A percentile compares a stretch with the other conserved stretches of the same genome.
These are phyloP conservation scores for Marcusenius ussheri DNA, from an alignment of 2,113 vertebrate genomes.

Conservation along the genomic window DNA sequence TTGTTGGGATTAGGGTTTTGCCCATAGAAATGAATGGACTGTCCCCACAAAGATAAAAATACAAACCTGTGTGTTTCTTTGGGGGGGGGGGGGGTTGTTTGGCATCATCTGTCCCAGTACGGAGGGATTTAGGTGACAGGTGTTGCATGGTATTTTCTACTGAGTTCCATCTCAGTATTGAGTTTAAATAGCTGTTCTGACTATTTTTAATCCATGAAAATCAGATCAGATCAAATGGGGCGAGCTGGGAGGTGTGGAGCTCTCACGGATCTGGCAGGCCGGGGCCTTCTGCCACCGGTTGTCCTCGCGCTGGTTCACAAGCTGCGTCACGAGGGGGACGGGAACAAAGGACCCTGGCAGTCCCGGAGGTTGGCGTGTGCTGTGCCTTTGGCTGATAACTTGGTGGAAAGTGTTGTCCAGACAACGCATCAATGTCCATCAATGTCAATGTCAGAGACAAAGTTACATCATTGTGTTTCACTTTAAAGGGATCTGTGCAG, in stretches of 20 bases:
- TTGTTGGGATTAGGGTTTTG: neutral
- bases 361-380: neutral
- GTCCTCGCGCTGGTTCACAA: neutral
- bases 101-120: neutral
- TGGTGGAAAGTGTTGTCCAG: neutral
- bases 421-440: neutral
- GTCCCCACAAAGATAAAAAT: neutral
- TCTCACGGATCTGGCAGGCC: neutral
- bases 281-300: neutral
- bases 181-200: constrained; percentile 4
- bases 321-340: neutral
- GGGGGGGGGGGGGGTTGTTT: neutral
- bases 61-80: neutral
- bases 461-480: constrained; percentile 6
- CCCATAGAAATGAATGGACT: neutral
- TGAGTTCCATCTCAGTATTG: neutral
- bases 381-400: constrained; percentile 3
- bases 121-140: neutral
- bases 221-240: neutral
- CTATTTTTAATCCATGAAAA: neutral
- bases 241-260: neutral
- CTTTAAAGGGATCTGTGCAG: neutral
- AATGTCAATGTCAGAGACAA: neutral
- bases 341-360: neutral
- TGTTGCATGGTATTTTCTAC: neutral